Percentiles rank a stretch among this genome's conserved stretches.
Conservation (phyloP, 2,888 invertebrate species). For the Sphecodes monilicornis region DNA sequence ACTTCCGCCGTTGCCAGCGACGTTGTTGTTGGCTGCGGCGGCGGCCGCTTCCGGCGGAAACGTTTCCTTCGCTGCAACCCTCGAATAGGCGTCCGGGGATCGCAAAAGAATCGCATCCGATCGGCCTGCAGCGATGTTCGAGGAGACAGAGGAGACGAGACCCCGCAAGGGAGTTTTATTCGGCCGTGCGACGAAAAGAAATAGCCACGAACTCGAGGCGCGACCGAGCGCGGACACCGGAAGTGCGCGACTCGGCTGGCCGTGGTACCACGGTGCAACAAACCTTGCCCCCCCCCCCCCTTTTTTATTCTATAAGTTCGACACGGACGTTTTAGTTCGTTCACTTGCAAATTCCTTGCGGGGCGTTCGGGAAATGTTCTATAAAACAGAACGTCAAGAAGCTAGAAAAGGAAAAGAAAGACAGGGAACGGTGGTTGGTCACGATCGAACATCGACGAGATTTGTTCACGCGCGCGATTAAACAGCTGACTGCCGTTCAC, state of each 20-base stretch:
- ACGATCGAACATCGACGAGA: conserved; percentile 12
- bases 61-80: conserved; percentile 83
- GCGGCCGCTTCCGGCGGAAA: conserved; percentile 81
- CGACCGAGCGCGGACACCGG: background rate
- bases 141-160: background rate
- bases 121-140: conserved; percentile 21
- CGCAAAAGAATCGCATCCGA: conserved; percentile 22
- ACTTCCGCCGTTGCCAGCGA: conserved; percentile 76
- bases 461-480: conserved; percentile 20
- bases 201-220: background rate
- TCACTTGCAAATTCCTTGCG: conserved; percentile 29
- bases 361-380: background rate
- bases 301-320: background rate
- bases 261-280: conserved; percentile 4
- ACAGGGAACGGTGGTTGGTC: conserved; percentile 6
- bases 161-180: background rate
- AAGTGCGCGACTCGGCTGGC: conserved; percentile 10
- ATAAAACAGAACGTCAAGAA: conserved; percentile 1
- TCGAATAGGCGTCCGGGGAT: conserved; percentile 73
- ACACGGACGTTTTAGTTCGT: conserved; percentile 56
- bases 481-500: conserved; percentile 33
- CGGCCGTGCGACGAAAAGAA: conserved; percentile 2
- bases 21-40: conserved; percentile 77
- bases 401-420: background rate
- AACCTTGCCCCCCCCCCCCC: background rate